Conservation (phyloP, 2,113 vertebrate species). For the Indicator maculatus region DNA sequence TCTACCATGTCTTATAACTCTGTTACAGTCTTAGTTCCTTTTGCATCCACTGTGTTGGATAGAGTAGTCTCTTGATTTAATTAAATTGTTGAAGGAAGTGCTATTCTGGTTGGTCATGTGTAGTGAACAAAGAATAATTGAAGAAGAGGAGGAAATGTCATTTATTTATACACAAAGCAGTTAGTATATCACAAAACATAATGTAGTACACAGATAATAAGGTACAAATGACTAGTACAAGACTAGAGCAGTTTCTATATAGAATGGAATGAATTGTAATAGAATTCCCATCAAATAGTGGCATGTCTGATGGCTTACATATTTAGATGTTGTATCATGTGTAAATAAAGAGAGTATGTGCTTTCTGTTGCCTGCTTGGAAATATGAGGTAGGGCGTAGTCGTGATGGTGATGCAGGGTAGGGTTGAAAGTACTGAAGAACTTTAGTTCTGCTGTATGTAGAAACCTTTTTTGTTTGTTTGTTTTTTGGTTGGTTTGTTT, state of each 20-base stretch:
- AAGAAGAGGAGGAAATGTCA: background rate
- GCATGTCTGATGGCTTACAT: background rate
- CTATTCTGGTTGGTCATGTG: background rate
- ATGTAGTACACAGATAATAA: background rate
- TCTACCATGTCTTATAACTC: background rate
- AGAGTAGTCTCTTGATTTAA: background rate
- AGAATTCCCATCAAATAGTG: background rate
- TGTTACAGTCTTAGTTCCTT: background rate
- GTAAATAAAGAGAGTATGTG: background rate
- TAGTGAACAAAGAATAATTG: background rate
- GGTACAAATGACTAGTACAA: background rate
- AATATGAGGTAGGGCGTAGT: background rate
- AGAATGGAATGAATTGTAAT: background rate
- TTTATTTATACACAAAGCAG: background rate
- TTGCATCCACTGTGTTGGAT: background rate
- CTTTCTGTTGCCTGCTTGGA: background rate
- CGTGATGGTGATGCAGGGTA: fast-evolving
- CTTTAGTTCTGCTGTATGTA: background rate
- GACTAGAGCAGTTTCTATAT: background rate
- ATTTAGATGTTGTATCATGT: background rate
- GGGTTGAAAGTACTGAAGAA: background rate
- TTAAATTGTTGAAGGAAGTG: background rate
- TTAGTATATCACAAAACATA: background rate
- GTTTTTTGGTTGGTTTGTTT: background rate
- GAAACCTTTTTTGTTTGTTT: background rate